Evolutionary conservation across 2,888 invertebrate species (phyloP), one percentile per base, ranked within the genome.

Genomic region (Chaetoderma sp.): DNA sequence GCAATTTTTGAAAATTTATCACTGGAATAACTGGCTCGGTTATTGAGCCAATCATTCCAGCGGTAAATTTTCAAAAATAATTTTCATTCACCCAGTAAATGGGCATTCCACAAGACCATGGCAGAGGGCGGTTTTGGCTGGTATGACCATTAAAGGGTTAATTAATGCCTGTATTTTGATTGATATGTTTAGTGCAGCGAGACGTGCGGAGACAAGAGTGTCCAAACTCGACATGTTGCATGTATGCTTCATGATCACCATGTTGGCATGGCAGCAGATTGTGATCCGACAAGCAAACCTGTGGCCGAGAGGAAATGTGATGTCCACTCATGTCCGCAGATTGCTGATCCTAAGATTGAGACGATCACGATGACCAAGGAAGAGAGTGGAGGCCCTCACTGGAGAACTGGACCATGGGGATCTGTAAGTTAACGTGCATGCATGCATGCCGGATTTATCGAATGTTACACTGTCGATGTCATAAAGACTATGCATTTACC

Each of bases 131-230:
- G n/a, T n/a, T n/a, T n/a, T n/a, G n/a, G n/a, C n/a, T n/a, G n/a
- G n/a, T n/a, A n/a, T n/a, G n/a, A n/a, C n/a, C n/a, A n/a, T n/a
- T n/a, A n/a, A n/a, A n/a, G n/a, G n/a, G n/a, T n/a, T n/a, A n/a
- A n/a, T n/a, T n/a, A n/a, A n/a, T n/a, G n/a, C n/a, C n/a, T n/a
- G n/a, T n/a, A n/a, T n/a, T n/a, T n/a, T 36, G 8, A 39, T 10
- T 61, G 13, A 8, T 47, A 77, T 79, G 4, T 78, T 90, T 90
- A 16, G 67, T 79, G 45, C 72, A 86, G 83, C n/a, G n/a, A n/a
- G n/a, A n/a, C n/a, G n/a, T 92, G 92, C 84, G 90, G 92, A 6
- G 88, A 90, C 16, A 88, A 88, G 0, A 92, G 93, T 0, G 86
- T 88, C 64, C 89, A 89, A 79, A 88, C 88, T 0, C 88, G 92